A percentile compares a stretch with the other conserved stretches of the same genome.
Evolutionary conservation across 2,888 invertebrate genomes (phyloP).

Genomic region (Taenaris catops): DNA sequence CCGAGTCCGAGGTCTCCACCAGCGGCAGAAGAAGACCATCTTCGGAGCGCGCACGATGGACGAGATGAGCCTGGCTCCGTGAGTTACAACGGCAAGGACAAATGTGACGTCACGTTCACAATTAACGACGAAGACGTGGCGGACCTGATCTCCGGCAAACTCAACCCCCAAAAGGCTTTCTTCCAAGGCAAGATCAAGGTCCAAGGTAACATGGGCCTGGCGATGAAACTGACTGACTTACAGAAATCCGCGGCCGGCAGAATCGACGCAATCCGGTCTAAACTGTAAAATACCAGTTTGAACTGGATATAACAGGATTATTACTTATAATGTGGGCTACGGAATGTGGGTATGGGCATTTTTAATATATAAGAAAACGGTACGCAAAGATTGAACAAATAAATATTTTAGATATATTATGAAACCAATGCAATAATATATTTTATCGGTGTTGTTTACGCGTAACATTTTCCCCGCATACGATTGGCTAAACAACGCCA

Average conservation of each 20-base stretch:
- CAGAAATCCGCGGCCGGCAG: conserved; percentile 86
- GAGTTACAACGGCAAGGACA: conserved; percentile 88
- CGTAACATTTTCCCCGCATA: no score
- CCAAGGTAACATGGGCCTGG: conserved; percentile 97
- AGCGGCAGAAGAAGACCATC: conserved; percentile 89
- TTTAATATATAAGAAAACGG: conserved; percentile 10
- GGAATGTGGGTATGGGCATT: conserved; percentile 37
- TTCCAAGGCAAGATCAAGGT: conserved; percentile 98
- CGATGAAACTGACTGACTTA: conserved; percentile 94
- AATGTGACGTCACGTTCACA: conserved; percentile 94
- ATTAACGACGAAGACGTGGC: conserved; percentile 94
- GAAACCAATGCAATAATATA: no score
- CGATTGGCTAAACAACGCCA: no score
- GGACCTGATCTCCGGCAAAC: conserved; percentile 92
- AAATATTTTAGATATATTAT: no score
- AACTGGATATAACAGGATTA: neutral
- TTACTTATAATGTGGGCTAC: conserved; percentile 30
- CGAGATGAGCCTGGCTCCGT: conserved; percentile 96
- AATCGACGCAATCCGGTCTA: conserved; percentile 86
- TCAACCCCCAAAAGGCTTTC: conserved; percentile 97
- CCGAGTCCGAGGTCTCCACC: no score
- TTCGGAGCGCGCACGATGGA: conserved; percentile 92
- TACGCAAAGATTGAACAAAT: conserved; percentile 5
- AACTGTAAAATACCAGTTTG: conserved; percentile 77
- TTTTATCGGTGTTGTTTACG: no score